A percentile compares a stretch with the other conserved stretches of the same genome.
These are phyloP conservation scores for Poecile montanus DNA, from an alignment of 2,797 vertebrate species.

Conservation along the genomic window DNA sequence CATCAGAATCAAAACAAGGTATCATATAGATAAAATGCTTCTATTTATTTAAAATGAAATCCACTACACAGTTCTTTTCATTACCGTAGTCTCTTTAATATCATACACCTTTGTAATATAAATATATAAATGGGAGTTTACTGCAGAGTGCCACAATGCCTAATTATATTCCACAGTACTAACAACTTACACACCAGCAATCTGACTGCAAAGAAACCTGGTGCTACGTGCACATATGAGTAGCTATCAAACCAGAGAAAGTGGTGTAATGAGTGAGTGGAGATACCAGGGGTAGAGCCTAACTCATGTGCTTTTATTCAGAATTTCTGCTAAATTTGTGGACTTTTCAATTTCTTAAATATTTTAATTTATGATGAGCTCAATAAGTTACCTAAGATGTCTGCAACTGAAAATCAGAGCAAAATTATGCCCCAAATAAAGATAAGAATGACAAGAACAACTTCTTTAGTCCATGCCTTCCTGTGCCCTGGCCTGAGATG, in stretches of 20 bases:
- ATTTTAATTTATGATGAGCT: conserved; percentile 41
- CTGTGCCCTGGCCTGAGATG: conserved; percentile 75
- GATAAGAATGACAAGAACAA: conserved; percentile 68
- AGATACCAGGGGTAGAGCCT: conserved; percentile 10
- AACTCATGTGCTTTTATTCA: conserved; percentile 38
- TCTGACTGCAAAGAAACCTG: conserved; percentile 34
- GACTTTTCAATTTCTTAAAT: conserved; percentile 13
- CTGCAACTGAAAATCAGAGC: conserved; percentile 63
- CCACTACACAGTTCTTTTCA: neutral
- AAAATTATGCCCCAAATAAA: conserved; percentile 65
- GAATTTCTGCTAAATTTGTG: conserved; percentile 9
- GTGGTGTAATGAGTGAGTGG: conserved; percentile 25
- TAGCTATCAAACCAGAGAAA: conserved; percentile 40
- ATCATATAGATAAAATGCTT: neutral
- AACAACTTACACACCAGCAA: conserved; percentile 20
- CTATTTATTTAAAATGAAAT: conserved; percentile 23
- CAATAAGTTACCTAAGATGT: conserved; percentile 58
- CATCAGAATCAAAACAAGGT: neutral
- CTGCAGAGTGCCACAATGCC: neutral
- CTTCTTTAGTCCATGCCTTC: conserved; percentile 72
- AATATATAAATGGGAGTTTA: neutral
- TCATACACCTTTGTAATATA: neutral
- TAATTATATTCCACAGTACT: neutral
- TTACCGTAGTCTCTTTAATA: neutral
- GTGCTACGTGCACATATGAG: conserved; percentile 7